These are phyloP conservation scores for Palythoa grandis DNA, from an alignment of 92 coral and sea anemone species.

Conservation along the genomic window DNA sequence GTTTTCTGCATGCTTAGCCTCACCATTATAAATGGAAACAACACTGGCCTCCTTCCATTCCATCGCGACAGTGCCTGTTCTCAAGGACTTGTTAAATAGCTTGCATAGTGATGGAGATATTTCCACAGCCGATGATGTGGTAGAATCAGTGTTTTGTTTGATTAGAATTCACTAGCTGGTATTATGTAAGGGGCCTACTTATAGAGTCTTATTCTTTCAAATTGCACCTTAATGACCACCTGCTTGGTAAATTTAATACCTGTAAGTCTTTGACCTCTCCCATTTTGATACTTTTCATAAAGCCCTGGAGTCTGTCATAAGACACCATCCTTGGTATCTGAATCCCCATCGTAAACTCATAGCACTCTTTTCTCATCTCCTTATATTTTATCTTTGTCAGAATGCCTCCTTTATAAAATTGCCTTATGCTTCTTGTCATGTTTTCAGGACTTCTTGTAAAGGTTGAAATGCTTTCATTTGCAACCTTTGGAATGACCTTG, in stretches of 20 bases:
- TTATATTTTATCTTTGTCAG: slow-evolving; percentile 42
- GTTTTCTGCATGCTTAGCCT: too few relatives aligned
- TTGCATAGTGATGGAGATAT: too few relatives aligned
- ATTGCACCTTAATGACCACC: neutral
- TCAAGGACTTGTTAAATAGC: too few relatives aligned
- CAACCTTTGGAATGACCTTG: slow-evolving; percentile 34
- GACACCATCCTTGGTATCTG: slow-evolving; percentile 41
- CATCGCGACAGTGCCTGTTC: too few relatives aligned
- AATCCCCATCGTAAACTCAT: slow-evolving; percentile 21
- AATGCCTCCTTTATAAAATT: slow-evolving; percentile 38
- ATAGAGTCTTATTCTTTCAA: neutral
- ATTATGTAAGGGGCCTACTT: too few relatives aligned
- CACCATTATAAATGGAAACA: too few relatives aligned
- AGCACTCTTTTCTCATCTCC: slow-evolving; percentile 16
- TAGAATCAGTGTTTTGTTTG: too few relatives aligned
- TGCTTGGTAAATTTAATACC: slow-evolving; percentile 3
- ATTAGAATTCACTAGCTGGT: too few relatives aligned
- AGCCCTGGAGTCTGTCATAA: slow-evolving; percentile 34
- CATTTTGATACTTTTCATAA: slow-evolving; percentile 26
- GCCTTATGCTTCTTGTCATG: slow-evolving; percentile 15
- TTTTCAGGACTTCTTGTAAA: slow-evolving; percentile 10
- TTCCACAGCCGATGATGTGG: too few relatives aligned
- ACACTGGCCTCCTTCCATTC: too few relatives aligned
- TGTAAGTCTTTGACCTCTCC: slow-evolving; percentile 41
- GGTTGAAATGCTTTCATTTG: slow-evolving; percentile 17